These are phyloP conservation scores for Propithecus perrieri DNA, from an alignment of 2,797 vertebrate genomes.

Conservation along the genomic window DNA sequence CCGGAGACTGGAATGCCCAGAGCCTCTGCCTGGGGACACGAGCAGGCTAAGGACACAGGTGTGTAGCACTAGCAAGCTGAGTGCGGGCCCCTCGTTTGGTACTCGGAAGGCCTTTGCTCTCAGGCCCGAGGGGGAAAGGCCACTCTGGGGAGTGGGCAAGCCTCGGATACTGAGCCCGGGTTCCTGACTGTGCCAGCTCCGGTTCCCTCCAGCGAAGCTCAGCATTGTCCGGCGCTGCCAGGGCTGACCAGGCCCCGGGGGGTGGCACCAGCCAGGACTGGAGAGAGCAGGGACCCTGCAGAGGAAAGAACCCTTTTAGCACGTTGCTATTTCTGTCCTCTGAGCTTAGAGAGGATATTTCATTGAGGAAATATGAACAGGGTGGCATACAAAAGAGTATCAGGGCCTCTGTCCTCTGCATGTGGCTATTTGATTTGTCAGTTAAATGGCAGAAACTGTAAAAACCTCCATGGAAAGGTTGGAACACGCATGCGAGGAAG, in stretches of 20 bases:
- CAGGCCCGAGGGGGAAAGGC: too few species aligned
- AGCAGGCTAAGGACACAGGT: too few species aligned
- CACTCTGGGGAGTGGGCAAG: neutral
- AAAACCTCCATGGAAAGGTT: neutral
- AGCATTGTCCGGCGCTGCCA: accelerated
- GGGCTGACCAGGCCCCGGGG: neutral
- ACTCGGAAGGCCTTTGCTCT: neutral
- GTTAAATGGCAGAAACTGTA: neutral
- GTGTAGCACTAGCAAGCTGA: accelerated
- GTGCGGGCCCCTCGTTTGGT: neutral
- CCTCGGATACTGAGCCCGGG: too few species aligned
- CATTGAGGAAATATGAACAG: too few species aligned
- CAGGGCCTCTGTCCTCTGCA: neutral
- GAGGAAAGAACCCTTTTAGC: too few species aligned
- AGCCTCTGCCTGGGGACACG: too few species aligned
- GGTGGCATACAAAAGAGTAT: accelerated
- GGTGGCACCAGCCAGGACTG: accelerated
- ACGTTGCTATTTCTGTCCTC: accelerated
- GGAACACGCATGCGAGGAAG: neutral
- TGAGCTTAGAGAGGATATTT: neutral
- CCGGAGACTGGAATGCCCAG: neutral
- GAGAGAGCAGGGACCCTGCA: neutral
- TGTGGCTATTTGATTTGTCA: neutral
- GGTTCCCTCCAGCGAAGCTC: neutral
- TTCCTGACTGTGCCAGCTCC: neutral